These are phyloP conservation scores for Sceloporus undulatus DNA, from an alignment of 2,113 vertebrate species.

Conservation along the genomic window DNA sequence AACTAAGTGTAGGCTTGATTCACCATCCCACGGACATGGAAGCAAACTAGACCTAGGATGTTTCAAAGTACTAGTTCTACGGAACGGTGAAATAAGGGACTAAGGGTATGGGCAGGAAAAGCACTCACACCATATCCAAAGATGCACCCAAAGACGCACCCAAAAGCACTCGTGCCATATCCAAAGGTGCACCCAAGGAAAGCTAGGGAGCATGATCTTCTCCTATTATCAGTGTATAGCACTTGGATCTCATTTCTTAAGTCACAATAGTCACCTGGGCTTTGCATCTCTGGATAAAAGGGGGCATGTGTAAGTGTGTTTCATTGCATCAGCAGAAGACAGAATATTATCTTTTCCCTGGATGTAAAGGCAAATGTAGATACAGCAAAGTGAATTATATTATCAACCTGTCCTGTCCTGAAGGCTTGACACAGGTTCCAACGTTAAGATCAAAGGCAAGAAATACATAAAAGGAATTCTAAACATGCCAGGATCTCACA, in stretches of 20 bases:
- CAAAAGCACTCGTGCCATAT: background rate
- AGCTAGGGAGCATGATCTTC: background rate
- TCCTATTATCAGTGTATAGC: background rate
- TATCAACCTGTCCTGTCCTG: background rate
- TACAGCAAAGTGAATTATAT: background rate
- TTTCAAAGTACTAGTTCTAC: background rate
- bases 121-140: background rate
- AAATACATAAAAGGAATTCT: background rate
- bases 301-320: background rate
- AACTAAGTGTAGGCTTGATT: no score
- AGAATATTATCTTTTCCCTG: background rate
- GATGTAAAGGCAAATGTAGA: background rate
- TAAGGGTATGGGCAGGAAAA: no score
- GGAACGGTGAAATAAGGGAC: background rate
- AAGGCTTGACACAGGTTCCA: background rate
- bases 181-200: background rate
- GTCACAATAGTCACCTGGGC: background rate
- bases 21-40: no score
- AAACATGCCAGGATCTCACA: background rate
- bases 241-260: background rate
- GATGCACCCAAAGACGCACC: background rate
- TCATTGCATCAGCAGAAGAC: background rate
- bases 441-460: background rate
- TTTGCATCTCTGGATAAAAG: background rate
- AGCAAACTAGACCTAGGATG: no score